Base-by-base conservation (phyloP, 2,888 invertebrate species). In the Troides aeacus region DNA sequence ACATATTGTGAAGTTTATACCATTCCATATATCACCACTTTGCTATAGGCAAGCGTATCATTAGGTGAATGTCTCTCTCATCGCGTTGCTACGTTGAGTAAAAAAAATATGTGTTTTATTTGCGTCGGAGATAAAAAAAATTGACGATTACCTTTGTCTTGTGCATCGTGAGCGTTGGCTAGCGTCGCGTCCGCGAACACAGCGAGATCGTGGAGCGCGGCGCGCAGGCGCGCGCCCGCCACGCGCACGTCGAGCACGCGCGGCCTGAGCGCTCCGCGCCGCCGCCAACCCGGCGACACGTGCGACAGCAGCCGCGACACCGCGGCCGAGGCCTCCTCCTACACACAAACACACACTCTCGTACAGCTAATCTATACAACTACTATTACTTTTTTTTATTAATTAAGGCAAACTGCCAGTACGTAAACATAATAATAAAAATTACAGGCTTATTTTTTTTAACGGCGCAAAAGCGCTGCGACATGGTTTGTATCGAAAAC, bases 111-210 rank as follows among this genome's bases (percentile, higher is more conserved):
- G 24, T 24, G 30, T 30, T 30, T 46, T 6, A 12, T 46, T 46
- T 46, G 10, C 46, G 46, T 15, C 8, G 46, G 46, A 12, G 10
- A 5, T 50, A 2, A 50, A 50, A 50, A 50, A 12, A 15, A 50
- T 50, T 15, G 21, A 18, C 50, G 18, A 50, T 15, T 50, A 93
- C 95, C 95, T 91, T 96, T 96, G 85, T 97, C 97, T 76, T 96
- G 95, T 64, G 96, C 96, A 82, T 95, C 94, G 59, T 95, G 95
- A 10, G 97, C 97, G 85, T 98, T 98, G 56, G 97, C 97, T 71
- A 98, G 90, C 39, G 97, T 95, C 53, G 98, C 97, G 85, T 97
- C 97, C 0, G 97, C 96, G 84, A 98, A 98, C 76, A 97, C 97
- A 0, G 97, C 95, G 71, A 98, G 94, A 90, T 98, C 97, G 83